phyloP scores from a whole-genome alignment of 2,888 invertebrate genomes.

The Ectobius pallidus region DNA sequence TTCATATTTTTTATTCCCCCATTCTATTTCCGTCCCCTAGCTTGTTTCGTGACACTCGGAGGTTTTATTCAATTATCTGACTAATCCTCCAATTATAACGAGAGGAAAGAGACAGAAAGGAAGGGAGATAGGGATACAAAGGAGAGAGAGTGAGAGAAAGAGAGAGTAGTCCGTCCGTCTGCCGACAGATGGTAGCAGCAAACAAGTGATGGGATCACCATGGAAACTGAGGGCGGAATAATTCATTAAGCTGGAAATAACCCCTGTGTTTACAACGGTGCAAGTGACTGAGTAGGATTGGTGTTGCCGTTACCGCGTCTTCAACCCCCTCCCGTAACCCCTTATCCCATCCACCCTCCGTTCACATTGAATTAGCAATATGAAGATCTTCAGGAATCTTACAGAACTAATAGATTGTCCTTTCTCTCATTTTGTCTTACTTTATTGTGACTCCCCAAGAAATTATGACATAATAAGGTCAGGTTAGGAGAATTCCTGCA shows the following conservation, averaged over 20 bases:
- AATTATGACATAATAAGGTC: too few relatives aligned
- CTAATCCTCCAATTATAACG: constrained; percentile 70
- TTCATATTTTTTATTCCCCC: constrained; percentile 6
- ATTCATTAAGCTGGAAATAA: constrained; percentile 33
- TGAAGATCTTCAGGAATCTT: constrained; percentile 22
- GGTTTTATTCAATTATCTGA: constrained; percentile 68
- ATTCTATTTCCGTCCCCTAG: constrained; percentile 16
- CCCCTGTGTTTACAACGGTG: constrained; percentile 24
- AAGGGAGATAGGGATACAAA: too few relatives aligned
- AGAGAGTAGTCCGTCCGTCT: constrained; percentile 21
- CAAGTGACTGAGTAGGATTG: constrained; percentile 5
- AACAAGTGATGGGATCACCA: constrained; percentile 34
- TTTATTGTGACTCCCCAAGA: too few relatives aligned
- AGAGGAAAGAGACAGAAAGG: too few relatives aligned
- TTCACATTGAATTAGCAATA: constrained; percentile 24
- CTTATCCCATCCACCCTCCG: too few relatives aligned
- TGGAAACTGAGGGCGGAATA: constrained; percentile 22
- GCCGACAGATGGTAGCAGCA: constrained; percentile 37
- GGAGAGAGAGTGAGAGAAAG: not conserved
- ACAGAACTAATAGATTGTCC: not conserved
- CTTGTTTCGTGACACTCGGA: constrained; percentile 44
- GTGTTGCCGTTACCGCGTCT: not conserved
- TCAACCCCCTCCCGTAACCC: constrained; percentile 4
- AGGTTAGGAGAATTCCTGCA: too few relatives aligned
- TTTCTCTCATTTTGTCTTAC: too few relatives aligned